Conservation (phyloP, 2,113 vertebrate genomes). For the Trochalopteron elliotii region DNA sequence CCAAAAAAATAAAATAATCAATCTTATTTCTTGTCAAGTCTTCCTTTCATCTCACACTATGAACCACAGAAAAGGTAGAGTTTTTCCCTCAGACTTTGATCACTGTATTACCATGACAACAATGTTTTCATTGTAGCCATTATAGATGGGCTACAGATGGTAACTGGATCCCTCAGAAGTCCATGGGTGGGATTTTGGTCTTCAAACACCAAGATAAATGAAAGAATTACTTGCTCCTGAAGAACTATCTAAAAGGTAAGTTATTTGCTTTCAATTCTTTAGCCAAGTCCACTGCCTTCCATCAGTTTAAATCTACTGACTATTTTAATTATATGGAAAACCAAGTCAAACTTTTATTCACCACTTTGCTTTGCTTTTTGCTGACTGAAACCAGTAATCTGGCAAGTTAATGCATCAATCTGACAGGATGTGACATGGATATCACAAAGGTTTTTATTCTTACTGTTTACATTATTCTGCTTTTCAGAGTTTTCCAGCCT, state of each 20-base stretch:
- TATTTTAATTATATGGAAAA: conserved; percentile 17
- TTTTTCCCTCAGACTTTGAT: background rate
- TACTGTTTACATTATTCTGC: background rate
- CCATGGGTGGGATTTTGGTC: background rate
- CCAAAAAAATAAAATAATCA: background rate
- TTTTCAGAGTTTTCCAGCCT: background rate
- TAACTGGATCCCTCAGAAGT: background rate
- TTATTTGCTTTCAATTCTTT: conserved; percentile 7
- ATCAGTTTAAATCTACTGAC: background rate
- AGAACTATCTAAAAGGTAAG: background rate
- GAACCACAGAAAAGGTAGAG: background rate
- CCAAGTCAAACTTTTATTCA: background rate
- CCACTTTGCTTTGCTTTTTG: background rate
- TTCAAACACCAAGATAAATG: background rate
- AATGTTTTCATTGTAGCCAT: background rate
- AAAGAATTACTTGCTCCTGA: background rate
- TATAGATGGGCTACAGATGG: background rate
- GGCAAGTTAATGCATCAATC: background rate
- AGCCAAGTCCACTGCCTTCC: background rate
- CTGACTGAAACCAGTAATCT: background rate
- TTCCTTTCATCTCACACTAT: background rate
- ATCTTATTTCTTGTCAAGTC: background rate
- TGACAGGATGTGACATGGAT: background rate
- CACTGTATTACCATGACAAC: conserved; percentile 31
- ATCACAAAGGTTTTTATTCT: background rate